These are phyloP conservation scores for Tychaedon coryphoeus DNA, from an alignment of 2,113 vertebrate genomes.

Conservation along the genomic window DNA sequence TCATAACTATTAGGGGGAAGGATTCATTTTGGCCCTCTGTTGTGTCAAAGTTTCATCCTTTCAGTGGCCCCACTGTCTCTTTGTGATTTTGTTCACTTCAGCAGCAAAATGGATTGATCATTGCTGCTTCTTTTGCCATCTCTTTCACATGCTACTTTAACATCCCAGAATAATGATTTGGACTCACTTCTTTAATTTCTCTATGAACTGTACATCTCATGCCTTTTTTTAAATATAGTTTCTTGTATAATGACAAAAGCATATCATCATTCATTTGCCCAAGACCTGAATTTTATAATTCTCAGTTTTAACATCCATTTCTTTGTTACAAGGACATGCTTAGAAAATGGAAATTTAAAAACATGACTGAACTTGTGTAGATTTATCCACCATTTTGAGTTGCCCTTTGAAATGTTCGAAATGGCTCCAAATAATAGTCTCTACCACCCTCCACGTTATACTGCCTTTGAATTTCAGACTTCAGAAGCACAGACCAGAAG, in stretches of 20 bases:
- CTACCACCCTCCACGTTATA: background rate
- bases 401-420: background rate
- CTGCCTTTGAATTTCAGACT: background rate
- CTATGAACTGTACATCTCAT: background rate
- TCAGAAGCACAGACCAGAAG: background rate
- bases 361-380: background rate
- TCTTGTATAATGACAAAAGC: background rate
- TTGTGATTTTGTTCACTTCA: constrained; percentile 11
- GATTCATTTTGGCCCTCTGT: constrained; percentile 33
- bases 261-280: background rate
- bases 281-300: background rate
- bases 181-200: constrained; percentile 21
- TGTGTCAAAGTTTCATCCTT: constrained; percentile 39
- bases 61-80: constrained; percentile 1
- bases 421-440: background rate
- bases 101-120: constrained; percentile 48
- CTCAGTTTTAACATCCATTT: background rate
- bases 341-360: background rate
- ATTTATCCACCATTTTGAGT: background rate
- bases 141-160: constrained; percentile 15
- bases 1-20: constrained; percentile 46
- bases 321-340: background rate
- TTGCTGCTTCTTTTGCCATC: constrained; percentile 9
- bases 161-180: constrained; percentile 29
- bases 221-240: background rate